Evolutionary conservation across 2,888 invertebrate genomes (phyloP), one percentile per base, ranked within the genome.

Genomic region (Cephus sareptanus): DNA sequence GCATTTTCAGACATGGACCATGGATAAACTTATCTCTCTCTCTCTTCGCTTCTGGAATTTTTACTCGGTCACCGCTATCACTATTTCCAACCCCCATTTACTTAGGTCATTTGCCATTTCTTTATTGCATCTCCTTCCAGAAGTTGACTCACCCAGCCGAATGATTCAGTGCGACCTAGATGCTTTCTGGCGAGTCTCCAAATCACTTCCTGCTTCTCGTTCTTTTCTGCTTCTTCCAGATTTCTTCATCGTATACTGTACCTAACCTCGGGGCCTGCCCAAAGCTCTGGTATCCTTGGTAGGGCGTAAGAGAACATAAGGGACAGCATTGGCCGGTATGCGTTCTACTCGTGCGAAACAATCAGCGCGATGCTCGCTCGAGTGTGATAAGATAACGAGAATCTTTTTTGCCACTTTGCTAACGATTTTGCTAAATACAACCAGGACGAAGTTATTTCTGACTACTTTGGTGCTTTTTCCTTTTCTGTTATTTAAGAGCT

Each of bases 101-200:
- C 30, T 30, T 33, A 74, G 33, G 74, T 35, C 86, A 87, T 86
- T 88, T 87, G 88, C 86, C 85, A 87, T 85, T 86, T 85, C 86
- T 87, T 87, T 87, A 87, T 87, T 87, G 85, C 80, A 87, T 85
- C 86, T 86, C 56, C 56, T 56, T 82, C 79, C 82, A 80, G 84
- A 82, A 80, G 79, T 71, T 77, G 73, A 77, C 77, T 70, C 77
- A 75, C 35, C 56, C 76, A 74, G 76, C 81, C 81, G 85, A 80
- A 88, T 88, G 89, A 87, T 89, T 89, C 85, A 86, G 83, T 84
- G 86, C 85, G 83, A 83, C 84, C 86, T 85, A 86, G 87, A 87
- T 86, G 85, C 81, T 84, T 81, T 79, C 87, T 90, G 90, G 89
- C 89, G 86, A 84, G 79, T 85, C 84, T 89, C 90, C 90, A 90